A percentile compares a stretch with the other conserved stretches of the same genome.
Conservation (phyloP, 2,888 invertebrate species). For the Ophion costatus region DNA sequence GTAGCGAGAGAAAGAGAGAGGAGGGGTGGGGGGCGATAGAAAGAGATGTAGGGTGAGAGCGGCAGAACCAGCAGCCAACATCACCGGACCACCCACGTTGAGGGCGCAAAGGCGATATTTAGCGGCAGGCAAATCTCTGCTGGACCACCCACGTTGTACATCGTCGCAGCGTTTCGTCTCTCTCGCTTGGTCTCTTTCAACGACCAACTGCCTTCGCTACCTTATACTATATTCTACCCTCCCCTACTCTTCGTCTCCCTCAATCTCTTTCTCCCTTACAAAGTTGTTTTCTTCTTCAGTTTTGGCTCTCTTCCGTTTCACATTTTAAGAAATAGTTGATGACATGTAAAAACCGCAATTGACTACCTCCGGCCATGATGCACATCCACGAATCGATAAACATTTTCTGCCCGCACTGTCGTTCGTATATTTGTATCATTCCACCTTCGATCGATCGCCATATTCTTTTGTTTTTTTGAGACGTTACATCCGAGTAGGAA, state of each 20-base stretch:
- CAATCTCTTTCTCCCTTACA: slow-evolving; percentile 30
- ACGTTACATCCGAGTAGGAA: too few species aligned
- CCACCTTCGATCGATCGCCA: too few species aligned
- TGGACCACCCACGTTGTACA: slow-evolving; percentile 81
- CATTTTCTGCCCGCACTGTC: too few species aligned
- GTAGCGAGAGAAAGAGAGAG: slow-evolving; percentile 26
- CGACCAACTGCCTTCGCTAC: slow-evolving; percentile 76
- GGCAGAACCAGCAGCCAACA: slow-evolving; percentile 58
- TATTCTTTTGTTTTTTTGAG: too few species aligned
- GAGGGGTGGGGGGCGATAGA: slow-evolving; percentile 41
- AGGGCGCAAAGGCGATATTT: slow-evolving; percentile 83
- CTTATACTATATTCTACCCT: slow-evolving; percentile 73
- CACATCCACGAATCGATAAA: too few species aligned
- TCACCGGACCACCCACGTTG: slow-evolving; percentile 80
- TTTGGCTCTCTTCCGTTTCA: slow-evolving; percentile 10
- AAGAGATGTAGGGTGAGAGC: slow-evolving; percentile 43
- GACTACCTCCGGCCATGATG: too few species aligned
- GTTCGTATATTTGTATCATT: too few species aligned
- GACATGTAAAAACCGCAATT: slow-evolving; percentile 16
- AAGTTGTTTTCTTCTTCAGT: not conserved
- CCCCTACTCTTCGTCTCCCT: slow-evolving; percentile 26
- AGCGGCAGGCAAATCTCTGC: slow-evolving; percentile 82
- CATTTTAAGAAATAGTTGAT: slow-evolving; percentile 21
- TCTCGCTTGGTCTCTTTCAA: slow-evolving; percentile 54
- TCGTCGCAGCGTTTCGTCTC: slow-evolving; percentile 60